Evolutionary conservation across 1,140 invertebrate species (phyloP), one percentile per base, ranked within the genome.

Genomic region (Ditylenchus dipsaci): DNA sequence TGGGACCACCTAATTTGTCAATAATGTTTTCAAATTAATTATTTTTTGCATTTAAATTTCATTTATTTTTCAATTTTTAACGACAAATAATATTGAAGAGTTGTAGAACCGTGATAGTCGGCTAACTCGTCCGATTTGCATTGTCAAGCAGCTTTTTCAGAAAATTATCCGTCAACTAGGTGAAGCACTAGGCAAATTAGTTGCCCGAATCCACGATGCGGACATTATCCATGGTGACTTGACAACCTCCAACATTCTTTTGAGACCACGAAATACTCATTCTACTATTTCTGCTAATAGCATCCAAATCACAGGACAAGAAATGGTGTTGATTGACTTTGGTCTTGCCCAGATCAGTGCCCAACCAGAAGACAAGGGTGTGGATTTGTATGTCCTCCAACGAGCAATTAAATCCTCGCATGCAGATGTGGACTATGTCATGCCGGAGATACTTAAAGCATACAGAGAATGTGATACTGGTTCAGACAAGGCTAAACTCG

Each of bases 331-430:
- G 21, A 74, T 82, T 26, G 80, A 82, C 62, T 82, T 82, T 67
- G 80, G 49, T 53, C 64, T 67, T 19, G 49, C 59, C 1, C 81
- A 80, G 62, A 85, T 88, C 0, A 89, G 87, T 33, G 80, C 88
- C 0, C 94, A 98, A 86, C 91, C 88, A 0, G 95, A 98, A 87
- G 92, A 95, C 79, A 93, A 92, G 85, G 95, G 89, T 19, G 95
- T 98, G 0, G 95, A 99, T 87, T 85, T 99, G 47, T 98, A 98
- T 86, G 95, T 98, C 0, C 85, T 98, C 27, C 94, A 99, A 86
- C 85, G 94, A 80, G 94, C 95, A 0, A 82, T 98, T 43, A 84
- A 90, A 1, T 96, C 91, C 80, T 93, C 92, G 1, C 93, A 97
- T 85, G 89, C 90, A 65, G 88, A 90, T 78, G 87, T 89, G 63